Evolutionary conservation across 2,113 vertebrate species (phyloP).

Genomic region (Onychorhynchus coronatus): DNA sequence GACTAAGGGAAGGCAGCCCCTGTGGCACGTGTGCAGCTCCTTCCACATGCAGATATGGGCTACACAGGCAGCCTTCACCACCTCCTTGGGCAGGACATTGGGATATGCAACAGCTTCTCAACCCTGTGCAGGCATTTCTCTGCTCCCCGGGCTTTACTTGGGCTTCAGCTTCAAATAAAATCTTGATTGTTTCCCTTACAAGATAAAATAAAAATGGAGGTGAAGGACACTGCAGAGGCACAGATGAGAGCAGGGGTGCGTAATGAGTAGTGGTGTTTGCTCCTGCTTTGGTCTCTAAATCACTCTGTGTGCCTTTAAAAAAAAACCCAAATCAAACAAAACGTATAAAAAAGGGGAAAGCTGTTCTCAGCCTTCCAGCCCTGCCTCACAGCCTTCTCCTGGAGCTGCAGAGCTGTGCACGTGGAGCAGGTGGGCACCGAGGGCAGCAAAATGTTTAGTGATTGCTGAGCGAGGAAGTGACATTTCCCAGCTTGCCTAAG

Average conservation of each 20-base stretch:
- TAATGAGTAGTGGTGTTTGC: neutral
- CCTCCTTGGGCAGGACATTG: neutral
- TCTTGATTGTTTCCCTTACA: neutral
- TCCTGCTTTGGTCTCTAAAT: neutral
- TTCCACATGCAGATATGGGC: neutral
- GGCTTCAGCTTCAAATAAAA: neutral
- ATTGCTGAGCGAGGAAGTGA: neutral
- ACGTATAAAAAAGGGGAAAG: neutral
- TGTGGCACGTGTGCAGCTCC: neutral
- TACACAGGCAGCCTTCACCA: neutral
- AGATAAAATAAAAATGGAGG: neutral
- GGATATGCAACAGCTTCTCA: neutral
- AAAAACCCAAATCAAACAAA: neutral
- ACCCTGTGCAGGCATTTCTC: neutral
- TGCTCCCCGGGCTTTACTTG: rapidly evolving
- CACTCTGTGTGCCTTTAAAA: neutral
- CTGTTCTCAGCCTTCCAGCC: neutral
- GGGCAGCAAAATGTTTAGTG: neutral
- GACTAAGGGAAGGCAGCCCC: neutral
- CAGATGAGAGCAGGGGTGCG: neutral
- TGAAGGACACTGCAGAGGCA: neutral
- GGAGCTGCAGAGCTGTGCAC: neutral
- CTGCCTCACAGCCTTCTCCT: neutral
- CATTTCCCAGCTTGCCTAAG: conserved; percentile 46
- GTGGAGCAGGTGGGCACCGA: neutral